phyloP scores from a whole-genome alignment of 2,113 vertebrate species.

The Sakesphorus luctuosus region DNA sequence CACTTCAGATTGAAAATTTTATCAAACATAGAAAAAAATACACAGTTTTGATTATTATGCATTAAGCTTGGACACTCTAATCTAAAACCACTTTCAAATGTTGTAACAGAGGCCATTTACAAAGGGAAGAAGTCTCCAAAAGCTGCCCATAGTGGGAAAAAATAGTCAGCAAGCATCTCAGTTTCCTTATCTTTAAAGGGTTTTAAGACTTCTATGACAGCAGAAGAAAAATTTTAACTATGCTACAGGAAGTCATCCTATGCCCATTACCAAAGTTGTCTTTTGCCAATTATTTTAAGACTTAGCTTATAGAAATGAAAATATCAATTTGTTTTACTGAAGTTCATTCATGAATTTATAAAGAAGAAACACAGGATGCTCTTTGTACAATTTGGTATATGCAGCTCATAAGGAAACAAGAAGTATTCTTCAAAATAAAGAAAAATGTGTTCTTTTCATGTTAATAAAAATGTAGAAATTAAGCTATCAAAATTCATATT shows the following conservation, averaged over 20 bases:
- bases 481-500: not conserved
- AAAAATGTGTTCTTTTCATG: not conserved
- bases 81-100: not conserved
- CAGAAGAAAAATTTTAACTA: not conserved
- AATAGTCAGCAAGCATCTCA: not conserved
- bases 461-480: not conserved
- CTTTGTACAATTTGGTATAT: not conserved
- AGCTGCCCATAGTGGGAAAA: not conserved
- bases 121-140: not conserved
- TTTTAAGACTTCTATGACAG: not conserved
- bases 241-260: not conserved
- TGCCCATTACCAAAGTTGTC: fast-evolving
- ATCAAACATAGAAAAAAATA: not conserved
- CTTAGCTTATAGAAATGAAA: not conserved
- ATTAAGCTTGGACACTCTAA: not conserved
- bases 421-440: not conserved
- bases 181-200: not conserved
- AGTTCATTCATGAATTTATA: not conserved
- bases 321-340: not conserved
- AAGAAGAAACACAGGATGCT: not conserved
- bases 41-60: not conserved
- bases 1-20: not conserved
- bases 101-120: not conserved
- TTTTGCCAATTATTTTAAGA: not conserved
- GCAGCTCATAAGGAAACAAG: not conserved